phyloP scores from a whole-genome alignment of 2,797 vertebrate species.

The Coluber constrictor region DNA sequence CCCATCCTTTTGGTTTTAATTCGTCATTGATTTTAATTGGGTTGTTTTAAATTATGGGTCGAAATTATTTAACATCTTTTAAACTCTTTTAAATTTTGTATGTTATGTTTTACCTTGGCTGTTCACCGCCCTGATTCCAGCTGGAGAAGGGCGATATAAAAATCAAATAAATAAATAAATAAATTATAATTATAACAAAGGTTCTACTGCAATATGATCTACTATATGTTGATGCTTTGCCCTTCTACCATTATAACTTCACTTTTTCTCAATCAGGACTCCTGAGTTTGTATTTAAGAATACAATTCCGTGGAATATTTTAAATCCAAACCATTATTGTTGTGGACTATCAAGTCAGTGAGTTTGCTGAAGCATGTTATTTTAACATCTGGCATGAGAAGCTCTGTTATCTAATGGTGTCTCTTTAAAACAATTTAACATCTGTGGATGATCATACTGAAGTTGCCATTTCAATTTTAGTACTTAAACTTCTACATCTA shows the following conservation, averaged over 20 bases:
- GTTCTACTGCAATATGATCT: too few species aligned
- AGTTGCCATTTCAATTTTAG: background rate
- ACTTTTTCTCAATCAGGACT: background rate
- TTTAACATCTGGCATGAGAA: background rate
- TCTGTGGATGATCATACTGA: background rate
- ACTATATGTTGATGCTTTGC: background rate
- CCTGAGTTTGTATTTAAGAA: background rate
- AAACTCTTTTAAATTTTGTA: too few species aligned
- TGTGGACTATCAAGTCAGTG: background rate
- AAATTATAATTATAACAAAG: too few species aligned
- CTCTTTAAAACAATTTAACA: background rate
- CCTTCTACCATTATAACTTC: background rate
- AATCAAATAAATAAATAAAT: too few species aligned
- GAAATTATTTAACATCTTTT: too few species aligned
- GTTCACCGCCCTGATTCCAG: too few species aligned
- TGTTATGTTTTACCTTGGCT: too few species aligned
- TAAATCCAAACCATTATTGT: background rate
- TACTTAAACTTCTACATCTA: background rate
- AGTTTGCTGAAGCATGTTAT: background rate
- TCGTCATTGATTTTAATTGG: too few species aligned
- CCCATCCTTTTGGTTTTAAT: too few species aligned
- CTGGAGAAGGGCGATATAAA: too few species aligned
- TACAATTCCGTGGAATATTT: background rate
- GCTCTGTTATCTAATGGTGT: too few species aligned
- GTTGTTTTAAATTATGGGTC: too few species aligned